Conservation (phyloP, 2,797 vertebrate species). For the Apogon hyalosoma region DNA sequence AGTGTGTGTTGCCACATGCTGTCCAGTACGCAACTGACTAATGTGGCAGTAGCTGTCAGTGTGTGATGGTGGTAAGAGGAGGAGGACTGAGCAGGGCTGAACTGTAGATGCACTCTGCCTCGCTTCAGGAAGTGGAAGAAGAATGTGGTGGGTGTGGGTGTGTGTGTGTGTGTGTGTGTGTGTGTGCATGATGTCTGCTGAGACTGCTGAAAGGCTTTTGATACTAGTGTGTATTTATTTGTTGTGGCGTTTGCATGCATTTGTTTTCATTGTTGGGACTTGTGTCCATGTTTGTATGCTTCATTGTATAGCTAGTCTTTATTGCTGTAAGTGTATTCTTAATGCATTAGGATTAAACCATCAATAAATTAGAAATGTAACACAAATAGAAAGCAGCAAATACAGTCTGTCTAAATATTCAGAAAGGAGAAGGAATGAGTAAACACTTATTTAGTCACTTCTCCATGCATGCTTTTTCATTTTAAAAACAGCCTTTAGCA, state of each 20-base stretch:
- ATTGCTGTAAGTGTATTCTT: not conserved
- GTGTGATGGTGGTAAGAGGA: constrained; percentile 28
- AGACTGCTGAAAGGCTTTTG: constrained; percentile 42
- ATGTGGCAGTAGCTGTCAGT: constrained; percentile 8
- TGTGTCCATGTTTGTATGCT: not conserved
- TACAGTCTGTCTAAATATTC: too few species aligned
- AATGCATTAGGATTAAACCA: too few species aligned
- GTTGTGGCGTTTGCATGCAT: not conserved
- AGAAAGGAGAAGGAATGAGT: too few species aligned
- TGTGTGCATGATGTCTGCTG: constrained; percentile 10
- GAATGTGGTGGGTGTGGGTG: constrained; percentile 52
- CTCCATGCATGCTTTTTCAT: too few species aligned
- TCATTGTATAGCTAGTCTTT: not conserved
- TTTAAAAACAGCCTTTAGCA: too few species aligned
- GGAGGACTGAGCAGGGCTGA: constrained; percentile 37
- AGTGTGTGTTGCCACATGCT: constrained; percentile 36
- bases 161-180: not conserved
- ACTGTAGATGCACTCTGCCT: constrained; percentile 63
- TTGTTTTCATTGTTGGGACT: not conserved
- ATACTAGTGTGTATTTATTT: constrained; percentile 16
- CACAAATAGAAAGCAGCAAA: too few species aligned
- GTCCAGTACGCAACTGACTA: constrained; percentile 60
- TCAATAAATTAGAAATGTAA: too few species aligned
- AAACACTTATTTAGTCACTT: too few species aligned
- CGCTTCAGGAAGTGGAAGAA: constrained; percentile 63